Evolutionary conservation across 2,113 vertebrate species (phyloP).

Genomic region (Dasyurus viverrinus): DNA sequence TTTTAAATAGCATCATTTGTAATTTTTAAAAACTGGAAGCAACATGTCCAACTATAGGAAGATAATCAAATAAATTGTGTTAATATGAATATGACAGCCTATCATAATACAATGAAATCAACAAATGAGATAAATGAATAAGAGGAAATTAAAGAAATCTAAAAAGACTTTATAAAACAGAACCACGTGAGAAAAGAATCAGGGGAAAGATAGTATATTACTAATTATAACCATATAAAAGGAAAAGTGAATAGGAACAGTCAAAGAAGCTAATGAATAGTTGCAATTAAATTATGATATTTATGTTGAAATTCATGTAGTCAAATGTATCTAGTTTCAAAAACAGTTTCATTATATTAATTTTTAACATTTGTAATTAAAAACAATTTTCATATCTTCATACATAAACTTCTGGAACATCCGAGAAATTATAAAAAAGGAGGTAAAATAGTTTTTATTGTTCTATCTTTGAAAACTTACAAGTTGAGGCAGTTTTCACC

Average conservation of each 20-base stretch:
- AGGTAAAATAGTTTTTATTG: neutral
- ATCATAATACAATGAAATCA: neutral
- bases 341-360: neutral
- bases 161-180: neutral
- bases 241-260: neutral
- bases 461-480: neutral
- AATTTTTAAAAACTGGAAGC: neutral
- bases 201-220: neutral
- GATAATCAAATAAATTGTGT: neutral
- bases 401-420: neutral
- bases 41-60: neutral
- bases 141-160: neutral
- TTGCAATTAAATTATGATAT: neutral
- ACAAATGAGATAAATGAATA: neutral
- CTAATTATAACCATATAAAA: neutral
- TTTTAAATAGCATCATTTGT: neutral
- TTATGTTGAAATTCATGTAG: neutral
- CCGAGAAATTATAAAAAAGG: neutral
- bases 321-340: neutral
- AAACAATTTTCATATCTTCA: neutral
- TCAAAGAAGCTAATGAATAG: neutral
- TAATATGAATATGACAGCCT: neutral
- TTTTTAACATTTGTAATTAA: neutral
- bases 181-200: neutral
- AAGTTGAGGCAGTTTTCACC: neutral